These are phyloP conservation scores for Stercorarius parasiticus DNA, from an alignment of 2,113 vertebrate genomes.

Conservation along the genomic window DNA sequence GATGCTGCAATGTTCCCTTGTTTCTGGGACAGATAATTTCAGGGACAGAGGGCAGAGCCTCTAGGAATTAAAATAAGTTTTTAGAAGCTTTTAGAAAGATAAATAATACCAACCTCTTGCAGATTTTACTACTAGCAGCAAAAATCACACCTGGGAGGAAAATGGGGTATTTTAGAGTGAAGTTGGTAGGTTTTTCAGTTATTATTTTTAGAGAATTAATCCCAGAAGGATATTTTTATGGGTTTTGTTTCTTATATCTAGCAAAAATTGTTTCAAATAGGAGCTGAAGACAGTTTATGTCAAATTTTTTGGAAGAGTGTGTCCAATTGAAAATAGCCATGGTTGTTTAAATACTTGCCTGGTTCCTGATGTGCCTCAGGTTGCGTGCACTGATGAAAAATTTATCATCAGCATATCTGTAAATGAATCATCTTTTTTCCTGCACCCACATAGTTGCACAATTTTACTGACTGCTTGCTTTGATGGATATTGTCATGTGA, in stretches of 20 bases:
- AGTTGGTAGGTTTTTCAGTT: not conserved
- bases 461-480: not conserved
- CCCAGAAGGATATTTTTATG: not conserved
- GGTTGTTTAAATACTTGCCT: not conserved
- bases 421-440: slow-evolving; percentile 9
- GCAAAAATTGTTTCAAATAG: not conserved
- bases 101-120: not conserved
- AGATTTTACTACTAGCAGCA: not conserved
- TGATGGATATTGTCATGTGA: not conserved
- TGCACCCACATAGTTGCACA: not conserved
- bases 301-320: not conserved
- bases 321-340: not conserved
- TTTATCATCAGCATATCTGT: not conserved
- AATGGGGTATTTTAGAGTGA: not conserved
- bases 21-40: not conserved
- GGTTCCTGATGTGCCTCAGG: not conserved
- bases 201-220: not conserved
- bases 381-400: not conserved
- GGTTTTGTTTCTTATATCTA: not conserved
- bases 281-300: not conserved
- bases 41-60: too few species aligned
- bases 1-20: not conserved
- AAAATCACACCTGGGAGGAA: not conserved
- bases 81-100: not conserved
- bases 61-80: not conserved